These are phyloP conservation scores for Patiria miniata DNA, from an alignment of 35 echinoderm and acorn worm genomes.

Conservation along the genomic window DNA sequence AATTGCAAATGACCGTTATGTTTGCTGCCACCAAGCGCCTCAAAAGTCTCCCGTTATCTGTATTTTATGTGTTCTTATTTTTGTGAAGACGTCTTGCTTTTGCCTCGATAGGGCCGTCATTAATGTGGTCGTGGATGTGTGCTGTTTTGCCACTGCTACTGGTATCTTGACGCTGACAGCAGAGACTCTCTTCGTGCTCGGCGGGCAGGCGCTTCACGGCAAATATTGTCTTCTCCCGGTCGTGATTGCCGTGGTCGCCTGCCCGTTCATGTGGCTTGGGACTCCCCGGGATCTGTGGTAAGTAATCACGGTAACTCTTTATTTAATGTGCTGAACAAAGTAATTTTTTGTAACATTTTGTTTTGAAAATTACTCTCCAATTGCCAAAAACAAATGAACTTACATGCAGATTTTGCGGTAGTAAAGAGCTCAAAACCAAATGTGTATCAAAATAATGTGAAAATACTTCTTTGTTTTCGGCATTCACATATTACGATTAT, in stretches of 20 bases:
- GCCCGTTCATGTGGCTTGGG: not conserved
- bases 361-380: no score
- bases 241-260: not conserved
- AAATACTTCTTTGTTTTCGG: no score
- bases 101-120: not conserved
- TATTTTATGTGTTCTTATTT: no score
- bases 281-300: not conserved
- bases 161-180: not conserved
- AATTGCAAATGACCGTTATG: no score
- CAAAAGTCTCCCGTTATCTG: no score
- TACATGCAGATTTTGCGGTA: no score
- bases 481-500: no score
- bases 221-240: not conserved
- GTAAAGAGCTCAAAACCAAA: no score
- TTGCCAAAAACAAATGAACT: no score
- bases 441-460: no score
- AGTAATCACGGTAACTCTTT: not conserved
- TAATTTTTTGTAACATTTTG: not conserved
- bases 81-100: no score
- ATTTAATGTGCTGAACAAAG: not conserved
- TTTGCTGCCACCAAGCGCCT: no score
- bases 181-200: not conserved
- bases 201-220: not conserved
- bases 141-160: not conserved
- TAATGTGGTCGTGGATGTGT: not conserved